Evolutionary conservation across 2,888 invertebrate genomes (phyloP).

Genomic region (Elmis aenea): DNA sequence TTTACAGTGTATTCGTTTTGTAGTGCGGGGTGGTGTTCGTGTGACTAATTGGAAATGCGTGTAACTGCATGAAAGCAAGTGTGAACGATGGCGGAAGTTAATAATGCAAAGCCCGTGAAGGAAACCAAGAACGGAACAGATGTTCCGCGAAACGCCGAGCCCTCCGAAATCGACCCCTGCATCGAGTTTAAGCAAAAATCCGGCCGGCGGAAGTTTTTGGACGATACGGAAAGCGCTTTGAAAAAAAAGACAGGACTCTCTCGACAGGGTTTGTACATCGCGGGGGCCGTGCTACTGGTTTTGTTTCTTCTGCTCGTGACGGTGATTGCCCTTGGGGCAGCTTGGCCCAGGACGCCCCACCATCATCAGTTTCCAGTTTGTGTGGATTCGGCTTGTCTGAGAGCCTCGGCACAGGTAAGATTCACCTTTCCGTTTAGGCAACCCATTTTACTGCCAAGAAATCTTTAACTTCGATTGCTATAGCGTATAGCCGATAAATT

Average conservation of each 20-base stretch:
- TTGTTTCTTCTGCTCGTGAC: constrained; percentile 45
- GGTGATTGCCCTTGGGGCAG: constrained; percentile 45
- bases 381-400: constrained; percentile 47
- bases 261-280: constrained; percentile 31
- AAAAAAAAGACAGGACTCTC: constrained; percentile 35
- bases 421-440: constrained; percentile 3
- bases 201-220: constrained; percentile 19
- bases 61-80: too few species aligned
- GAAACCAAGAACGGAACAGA: constrained; percentile 24
- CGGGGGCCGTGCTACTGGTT: constrained; percentile 30
- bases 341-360: constrained; percentile 48
- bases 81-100: too few species aligned
- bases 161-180: constrained; percentile 37
- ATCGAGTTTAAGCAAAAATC: constrained; percentile 24
- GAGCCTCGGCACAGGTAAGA: constrained; percentile 50
- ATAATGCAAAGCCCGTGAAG: too few species aligned
- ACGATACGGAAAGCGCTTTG: constrained; percentile 27
- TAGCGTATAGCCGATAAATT: too few species aligned
- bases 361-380: constrained; percentile 45
- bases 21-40: too few species aligned
- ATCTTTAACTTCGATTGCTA: neutral
- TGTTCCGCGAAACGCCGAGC: constrained; percentile 19
- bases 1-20: too few species aligned
- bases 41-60: too few species aligned
- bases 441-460: constrained; percentile 3